Base-by-base conservation (phyloP, 1,140 invertebrate genomes). In the Reticulitermes speratus region DNA sequence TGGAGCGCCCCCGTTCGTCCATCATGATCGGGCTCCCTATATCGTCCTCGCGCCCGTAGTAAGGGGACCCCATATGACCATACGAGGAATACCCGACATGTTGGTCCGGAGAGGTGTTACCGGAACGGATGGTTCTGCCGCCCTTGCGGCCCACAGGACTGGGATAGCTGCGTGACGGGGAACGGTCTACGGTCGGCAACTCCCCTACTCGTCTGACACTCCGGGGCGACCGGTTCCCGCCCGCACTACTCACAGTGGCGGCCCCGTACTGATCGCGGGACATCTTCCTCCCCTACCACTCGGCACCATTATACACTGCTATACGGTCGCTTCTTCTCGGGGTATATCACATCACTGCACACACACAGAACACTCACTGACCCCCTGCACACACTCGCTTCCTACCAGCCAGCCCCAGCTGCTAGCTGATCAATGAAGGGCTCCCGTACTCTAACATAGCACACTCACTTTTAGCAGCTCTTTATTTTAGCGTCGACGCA, bases 101-200 rank as follows among this genome's bases (percentile, higher is more conserved):
- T 87, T 93, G 93, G 87, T 93, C 93, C 25, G 93, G 93, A 83
- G 93, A 93, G 88, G 92, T 93, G 90, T 93, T 94, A 85, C 93
- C 92, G 88, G 93, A 93, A 59, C 93, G 91, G 19, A 52, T 92
- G 92, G 88, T 90, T 85, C 85, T 85, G 89, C 85, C 87, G 89
- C 88, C 89, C 93, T 94, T 44, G 91, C 91, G 88, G 91, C 91
- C 93, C 89, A 93, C 88, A 87, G 94, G 94, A 91, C 93, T 88
- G 65, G 94, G 94, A 91, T 95, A 95, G 90, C 93, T 94, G 88
- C 95, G 91, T 88, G 95, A 95, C 89, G 96, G 96, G 90, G 96
- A 96, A 88, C 96, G 94, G 93, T 97, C 96, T 89, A 96, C 96
- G 89, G 96, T 96, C 89, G 96, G 96, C 90, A 97, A 92, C 91